Evolutionary conservation across 2,888 invertebrate species (phyloP).

Genomic region (Dione vanillae): DNA sequence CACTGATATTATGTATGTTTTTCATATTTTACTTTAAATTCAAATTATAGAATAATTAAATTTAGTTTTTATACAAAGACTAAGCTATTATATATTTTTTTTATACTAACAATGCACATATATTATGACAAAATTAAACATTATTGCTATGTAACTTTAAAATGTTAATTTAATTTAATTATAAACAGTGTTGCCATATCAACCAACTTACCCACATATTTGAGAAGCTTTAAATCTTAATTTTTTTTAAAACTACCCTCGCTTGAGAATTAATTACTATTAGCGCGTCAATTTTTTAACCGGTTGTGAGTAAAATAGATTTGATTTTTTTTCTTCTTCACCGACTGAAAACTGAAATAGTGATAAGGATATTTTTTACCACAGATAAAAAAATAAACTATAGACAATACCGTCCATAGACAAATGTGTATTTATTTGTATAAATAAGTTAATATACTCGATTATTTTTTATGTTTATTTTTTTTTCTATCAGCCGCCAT

Average conservation of each 20-base stretch:
- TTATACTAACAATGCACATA: too few species aligned
- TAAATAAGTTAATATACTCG: constrained; percentile 62
- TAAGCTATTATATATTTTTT: too few species aligned
- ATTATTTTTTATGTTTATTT: constrained; percentile 61
- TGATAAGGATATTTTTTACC: constrained; percentile 73
- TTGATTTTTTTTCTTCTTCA: constrained; percentile 45
- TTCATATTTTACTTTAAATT: background rate
- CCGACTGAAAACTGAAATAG: constrained; percentile 72
- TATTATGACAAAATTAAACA: too few species aligned
- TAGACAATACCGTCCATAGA: constrained; percentile 80
- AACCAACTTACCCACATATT: constrained; percentile 6
- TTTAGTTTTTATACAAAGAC: too few species aligned
- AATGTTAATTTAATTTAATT: background rate
- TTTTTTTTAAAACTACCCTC: background rate
- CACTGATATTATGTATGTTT: constrained; percentile 22
- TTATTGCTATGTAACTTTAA: too few species aligned
- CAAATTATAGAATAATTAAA: background rate
- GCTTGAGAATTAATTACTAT: constrained; percentile 37
- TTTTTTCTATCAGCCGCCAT: constrained; percentile 69
- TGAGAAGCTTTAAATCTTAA: constrained; percentile 35
- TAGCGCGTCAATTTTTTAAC: constrained; percentile 61
- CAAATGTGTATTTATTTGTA: constrained; percentile 76
- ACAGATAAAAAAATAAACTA: constrained; percentile 56
- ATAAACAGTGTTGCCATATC: constrained; percentile 46
- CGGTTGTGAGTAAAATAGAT: constrained; percentile 65